Percentiles rank a stretch among this genome's conserved stretches.
Conservation (phyloP, 2,113 vertebrate genomes). For the Paralichthys olivaceus region DNA sequence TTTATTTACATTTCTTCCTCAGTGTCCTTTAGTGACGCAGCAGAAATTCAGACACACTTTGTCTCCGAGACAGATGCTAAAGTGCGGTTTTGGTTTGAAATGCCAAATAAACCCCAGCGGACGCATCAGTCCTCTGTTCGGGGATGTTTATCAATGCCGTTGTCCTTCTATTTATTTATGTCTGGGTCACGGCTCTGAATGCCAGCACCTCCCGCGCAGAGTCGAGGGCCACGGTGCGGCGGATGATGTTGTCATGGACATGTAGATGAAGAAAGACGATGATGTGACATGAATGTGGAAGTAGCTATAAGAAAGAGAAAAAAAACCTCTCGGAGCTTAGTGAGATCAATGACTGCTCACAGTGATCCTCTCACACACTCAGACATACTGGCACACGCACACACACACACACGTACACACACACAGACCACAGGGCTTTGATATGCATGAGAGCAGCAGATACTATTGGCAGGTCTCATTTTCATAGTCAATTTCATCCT, state of each 20-base stretch:
- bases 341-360: slow-evolving; percentile 66
- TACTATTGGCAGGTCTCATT: slow-evolving; percentile 77
- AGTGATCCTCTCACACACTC: slow-evolving; percentile 42
- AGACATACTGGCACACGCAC: background rate
- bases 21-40: background rate
- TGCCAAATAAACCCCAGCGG: slow-evolving; percentile 51
- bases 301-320: slow-evolving; percentile 16
- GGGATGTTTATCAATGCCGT: slow-evolving; percentile 52
- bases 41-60: slow-evolving; percentile 48
- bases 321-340: slow-evolving; percentile 63
- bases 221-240: background rate
- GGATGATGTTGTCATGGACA: slow-evolving; percentile 58
- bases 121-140: slow-evolving; percentile 24
- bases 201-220: slow-evolving; percentile 4
- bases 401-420: background rate
- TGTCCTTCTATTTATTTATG: slow-evolving; percentile 45
- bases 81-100: slow-evolving; percentile 50
- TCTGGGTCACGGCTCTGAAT: slow-evolving; percentile 44
- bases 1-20: background rate
- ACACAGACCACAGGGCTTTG: slow-evolving; percentile 59
- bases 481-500: slow-evolving; percentile 80
- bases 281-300: slow-evolving; percentile 68
- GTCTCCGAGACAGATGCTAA: slow-evolving; percentile 38
- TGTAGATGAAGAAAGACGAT: slow-evolving; percentile 42
- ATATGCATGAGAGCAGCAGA: slow-evolving; percentile 76